These are phyloP conservation scores for Polydesmus complanatus DNA, from an alignment of 2,888 invertebrate species.

Conservation along the genomic window DNA sequence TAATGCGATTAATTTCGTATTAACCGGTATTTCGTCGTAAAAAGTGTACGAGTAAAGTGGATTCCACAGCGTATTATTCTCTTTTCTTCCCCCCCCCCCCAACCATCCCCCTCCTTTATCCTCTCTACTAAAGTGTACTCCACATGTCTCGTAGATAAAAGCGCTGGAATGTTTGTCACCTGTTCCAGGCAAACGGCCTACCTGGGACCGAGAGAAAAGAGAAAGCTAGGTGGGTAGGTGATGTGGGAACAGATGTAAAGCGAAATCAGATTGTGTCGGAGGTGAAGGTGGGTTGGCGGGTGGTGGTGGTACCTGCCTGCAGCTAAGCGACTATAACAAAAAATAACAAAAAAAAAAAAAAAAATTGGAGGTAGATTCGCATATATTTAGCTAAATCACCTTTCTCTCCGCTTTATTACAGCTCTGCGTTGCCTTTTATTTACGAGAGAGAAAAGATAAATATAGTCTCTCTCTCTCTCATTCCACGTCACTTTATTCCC, in stretches of 20 bases:
- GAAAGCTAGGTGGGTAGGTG: neutral
- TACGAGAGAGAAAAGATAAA: neutral
- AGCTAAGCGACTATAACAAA: neutral
- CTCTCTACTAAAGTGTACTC: too few relatives aligned
- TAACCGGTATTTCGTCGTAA: too few relatives aligned
- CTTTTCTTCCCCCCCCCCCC: too few relatives aligned
- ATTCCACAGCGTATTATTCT: too few relatives aligned
- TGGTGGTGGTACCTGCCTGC: neutral
- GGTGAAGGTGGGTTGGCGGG: neutral
- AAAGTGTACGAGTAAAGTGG: too few relatives aligned
- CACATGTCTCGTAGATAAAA: neutral
- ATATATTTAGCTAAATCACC: neutral
- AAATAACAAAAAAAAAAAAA: neutral
- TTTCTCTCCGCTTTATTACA: neutral
- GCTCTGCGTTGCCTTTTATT: neutral
- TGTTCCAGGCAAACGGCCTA: neutral
- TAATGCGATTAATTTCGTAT: too few relatives aligned
- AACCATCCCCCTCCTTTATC: too few relatives aligned
- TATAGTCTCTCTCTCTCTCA: neutral
- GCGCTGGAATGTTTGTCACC: neutral
- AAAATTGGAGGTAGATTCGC: too few relatives aligned
- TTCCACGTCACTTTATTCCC: neutral
- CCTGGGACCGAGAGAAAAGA: neutral
- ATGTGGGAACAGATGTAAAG: neutral
- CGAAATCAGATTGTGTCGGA: neutral